phyloP scores from a whole-genome alignment of 2,797 vertebrate species.

The Coccyzus lansbergi region DNA sequence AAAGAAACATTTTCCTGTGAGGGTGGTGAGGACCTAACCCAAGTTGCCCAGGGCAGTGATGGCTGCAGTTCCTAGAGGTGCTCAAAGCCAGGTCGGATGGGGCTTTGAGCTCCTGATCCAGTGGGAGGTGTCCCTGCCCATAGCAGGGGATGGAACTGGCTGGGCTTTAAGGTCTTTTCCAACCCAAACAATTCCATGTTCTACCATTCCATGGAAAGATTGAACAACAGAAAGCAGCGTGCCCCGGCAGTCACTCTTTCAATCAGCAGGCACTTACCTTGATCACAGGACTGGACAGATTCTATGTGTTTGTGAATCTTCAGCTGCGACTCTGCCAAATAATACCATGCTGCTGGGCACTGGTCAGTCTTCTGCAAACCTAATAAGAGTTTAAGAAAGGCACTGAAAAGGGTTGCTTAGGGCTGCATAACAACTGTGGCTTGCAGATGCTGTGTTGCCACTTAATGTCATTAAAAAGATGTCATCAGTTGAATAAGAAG shows the following conservation, averaged over 20 bases:
- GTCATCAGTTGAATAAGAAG: not conserved
- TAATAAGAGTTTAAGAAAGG: conserved; percentile 44
- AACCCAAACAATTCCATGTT: no score
- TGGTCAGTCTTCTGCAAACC: conserved; percentile 83
- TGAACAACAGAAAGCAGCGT: not conserved
- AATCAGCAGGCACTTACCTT: conserved; percentile 78
- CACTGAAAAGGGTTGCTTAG: not conserved
- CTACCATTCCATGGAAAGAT: not conserved
- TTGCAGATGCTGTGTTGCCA: not conserved
- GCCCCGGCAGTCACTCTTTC: not conserved
- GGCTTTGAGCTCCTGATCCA: no score
- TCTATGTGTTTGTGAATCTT: conserved; percentile 86
- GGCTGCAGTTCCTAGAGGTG: no score
- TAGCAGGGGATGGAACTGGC: no score
- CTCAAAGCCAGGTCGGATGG: no score
- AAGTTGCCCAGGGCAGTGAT: no score
- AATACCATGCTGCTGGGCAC: conserved; percentile 82
- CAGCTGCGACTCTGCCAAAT: conserved; percentile 86
- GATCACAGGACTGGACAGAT: conserved; percentile 83
- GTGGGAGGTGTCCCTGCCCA: no score
- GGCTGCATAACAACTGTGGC: not conserved
- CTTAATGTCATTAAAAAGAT: not conserved
- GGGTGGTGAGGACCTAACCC: no score
- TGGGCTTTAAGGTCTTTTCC: no score
- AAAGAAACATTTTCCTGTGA: no score